A percentile compares a stretch with the other conserved stretches of the same genome.
Conservation (phyloP, 2,113 vertebrate species). For the Anser brachyrhynchus region DNA sequence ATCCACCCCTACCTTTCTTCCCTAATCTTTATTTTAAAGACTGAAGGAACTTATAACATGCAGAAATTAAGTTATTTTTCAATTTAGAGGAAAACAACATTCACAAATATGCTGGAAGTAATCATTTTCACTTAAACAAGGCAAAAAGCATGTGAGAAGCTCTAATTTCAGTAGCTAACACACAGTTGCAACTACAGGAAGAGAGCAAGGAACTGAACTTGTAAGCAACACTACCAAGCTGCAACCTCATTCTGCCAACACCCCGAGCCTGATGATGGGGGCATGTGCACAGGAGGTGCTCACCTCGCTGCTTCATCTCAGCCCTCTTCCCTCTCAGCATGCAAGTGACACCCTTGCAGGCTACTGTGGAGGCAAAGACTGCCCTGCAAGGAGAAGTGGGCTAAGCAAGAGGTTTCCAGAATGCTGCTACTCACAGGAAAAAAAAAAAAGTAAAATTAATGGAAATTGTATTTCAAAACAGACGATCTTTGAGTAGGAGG, state of each 20-base stretch:
- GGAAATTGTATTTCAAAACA: neutral
- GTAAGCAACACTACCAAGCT: neutral
- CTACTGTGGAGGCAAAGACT: neutral
- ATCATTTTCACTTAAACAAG: neutral
- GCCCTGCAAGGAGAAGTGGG: neutral
- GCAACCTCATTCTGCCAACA: constrained; percentile 63
- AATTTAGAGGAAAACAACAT: neutral
- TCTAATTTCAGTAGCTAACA: neutral
- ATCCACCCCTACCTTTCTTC: neutral
- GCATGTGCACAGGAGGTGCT: neutral
- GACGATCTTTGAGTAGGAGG: neutral
- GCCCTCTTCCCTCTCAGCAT: neutral
- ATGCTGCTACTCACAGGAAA: neutral
- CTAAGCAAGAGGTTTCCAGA: neutral
- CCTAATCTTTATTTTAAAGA: neutral
- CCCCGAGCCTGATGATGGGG: neutral
- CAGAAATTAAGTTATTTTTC: neutral
- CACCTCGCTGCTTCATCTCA: neutral
- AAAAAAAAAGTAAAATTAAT: neutral
- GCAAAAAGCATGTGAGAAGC: neutral
- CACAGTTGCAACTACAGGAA: neutral
- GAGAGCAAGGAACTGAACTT: neutral
- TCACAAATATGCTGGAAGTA: neutral
- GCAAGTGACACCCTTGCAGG: neutral
- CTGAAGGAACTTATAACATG: neutral